These are phyloP conservation scores for Meriones psammophilus DNA, from an alignment of 2,797 vertebrate species.

Conservation along the genomic window DNA sequence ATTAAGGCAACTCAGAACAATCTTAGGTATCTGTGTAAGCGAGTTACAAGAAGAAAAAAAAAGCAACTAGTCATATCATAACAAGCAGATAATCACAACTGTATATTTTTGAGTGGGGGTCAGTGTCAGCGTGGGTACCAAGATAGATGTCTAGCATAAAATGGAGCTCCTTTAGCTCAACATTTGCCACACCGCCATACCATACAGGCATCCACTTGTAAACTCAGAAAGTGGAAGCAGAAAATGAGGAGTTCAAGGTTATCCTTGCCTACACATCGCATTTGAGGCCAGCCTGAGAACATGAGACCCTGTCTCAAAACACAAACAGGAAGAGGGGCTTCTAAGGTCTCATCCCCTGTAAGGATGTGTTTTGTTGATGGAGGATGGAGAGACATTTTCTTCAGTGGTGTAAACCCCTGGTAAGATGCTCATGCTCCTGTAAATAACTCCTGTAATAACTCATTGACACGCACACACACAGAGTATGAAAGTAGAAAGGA, in stretches of 20 bases:
- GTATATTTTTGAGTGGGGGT: neutral
- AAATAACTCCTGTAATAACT: neutral
- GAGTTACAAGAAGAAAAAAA: neutral
- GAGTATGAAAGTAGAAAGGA: neutral
- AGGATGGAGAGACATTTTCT: neutral
- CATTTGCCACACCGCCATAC: neutral
- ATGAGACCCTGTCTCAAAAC: neutral
- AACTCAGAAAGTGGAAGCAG: neutral
- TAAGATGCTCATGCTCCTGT: neutral
- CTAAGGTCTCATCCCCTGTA: neutral
- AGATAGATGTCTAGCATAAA: too few relatives aligned
- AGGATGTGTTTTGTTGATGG: neutral
- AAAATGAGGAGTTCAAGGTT: neutral
- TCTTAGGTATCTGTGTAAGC: neutral
- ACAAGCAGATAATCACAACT: neutral
- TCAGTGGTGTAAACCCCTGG: neutral
- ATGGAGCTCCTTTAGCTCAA: neutral
- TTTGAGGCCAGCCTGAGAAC: neutral
- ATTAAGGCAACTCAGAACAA: neutral
- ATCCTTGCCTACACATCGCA: neutral
- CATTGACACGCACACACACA: neutral
- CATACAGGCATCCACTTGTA: neutral
- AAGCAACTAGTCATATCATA: neutral
- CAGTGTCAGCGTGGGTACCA: neutral
- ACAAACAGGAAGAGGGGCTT: neutral